These are phyloP conservation scores for Rousettus madagascariensis DNA, from an alignment of 2,797 vertebrate genomes.

Conservation along the genomic window DNA sequence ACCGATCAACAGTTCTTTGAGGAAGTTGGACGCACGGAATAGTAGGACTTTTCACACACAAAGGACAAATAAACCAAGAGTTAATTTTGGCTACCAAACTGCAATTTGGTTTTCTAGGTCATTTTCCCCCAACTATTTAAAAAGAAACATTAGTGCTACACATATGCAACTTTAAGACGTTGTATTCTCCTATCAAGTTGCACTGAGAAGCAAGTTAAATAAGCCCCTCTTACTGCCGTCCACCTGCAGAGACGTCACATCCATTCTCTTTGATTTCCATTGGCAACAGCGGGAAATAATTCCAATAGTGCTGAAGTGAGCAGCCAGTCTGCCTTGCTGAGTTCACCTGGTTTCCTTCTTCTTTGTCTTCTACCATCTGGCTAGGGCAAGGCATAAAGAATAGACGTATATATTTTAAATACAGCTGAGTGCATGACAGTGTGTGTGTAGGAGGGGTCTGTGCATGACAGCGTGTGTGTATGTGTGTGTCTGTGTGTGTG, in stretches of 20 bases:
- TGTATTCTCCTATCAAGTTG: conserved; percentile 82
- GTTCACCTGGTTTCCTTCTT: conserved; percentile 80
- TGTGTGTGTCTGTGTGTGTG: conserved; percentile 64
- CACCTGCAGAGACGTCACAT: conserved; percentile 80
- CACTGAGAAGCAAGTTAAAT: conserved; percentile 85
- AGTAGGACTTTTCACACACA: conserved; percentile 85
- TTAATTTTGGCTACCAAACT: conserved; percentile 89
- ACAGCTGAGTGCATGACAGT: conserved; percentile 86
- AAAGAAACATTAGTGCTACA: conserved; percentile 90
- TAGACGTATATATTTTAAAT: conserved; percentile 83
- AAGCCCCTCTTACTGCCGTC: conserved; percentile 83
- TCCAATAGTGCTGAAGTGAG: conserved; percentile 77
- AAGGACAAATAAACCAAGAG: conserved; percentile 86
- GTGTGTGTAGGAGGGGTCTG: conserved; percentile 64
- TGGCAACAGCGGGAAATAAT: conserved; percentile 83
- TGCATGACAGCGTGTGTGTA: conserved; percentile 46
- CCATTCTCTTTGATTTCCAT: conserved; percentile 81
- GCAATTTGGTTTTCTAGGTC: conserved; percentile 91
- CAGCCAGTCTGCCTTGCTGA: conserved; percentile 82
- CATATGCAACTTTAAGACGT: conserved; percentile 85
- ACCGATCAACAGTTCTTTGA: conserved; percentile 83
- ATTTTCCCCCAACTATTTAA: conserved; percentile 84
- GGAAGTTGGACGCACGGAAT: conserved; percentile 81
- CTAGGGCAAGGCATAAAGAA: conserved; percentile 89
- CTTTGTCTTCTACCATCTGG: conserved; percentile 83